These are phyloP conservation scores for Callospermophilus lateralis DNA, from an alignment of 2,113 vertebrate genomes.

Conservation along the genomic window DNA sequence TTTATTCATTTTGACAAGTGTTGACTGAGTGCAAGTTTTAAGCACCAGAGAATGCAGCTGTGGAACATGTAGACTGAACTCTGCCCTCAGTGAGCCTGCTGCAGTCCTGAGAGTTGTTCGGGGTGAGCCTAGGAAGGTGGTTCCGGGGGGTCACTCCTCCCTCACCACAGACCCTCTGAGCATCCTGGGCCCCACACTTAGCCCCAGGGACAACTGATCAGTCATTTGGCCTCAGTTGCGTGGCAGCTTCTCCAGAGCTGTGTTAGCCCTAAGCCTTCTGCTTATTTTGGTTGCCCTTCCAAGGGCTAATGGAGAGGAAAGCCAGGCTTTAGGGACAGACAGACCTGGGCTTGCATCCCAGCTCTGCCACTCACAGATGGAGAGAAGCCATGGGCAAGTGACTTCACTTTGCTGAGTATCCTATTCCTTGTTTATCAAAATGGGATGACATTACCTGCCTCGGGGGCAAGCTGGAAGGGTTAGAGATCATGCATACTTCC, in stretches of 20 bases:
- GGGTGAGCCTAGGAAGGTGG: not conserved
- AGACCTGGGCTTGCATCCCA: not conserved
- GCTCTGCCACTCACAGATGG: not conserved
- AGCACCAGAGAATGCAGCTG: not conserved
- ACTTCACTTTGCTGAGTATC: not conserved
- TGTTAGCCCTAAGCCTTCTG: not conserved
- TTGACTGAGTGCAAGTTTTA: not conserved
- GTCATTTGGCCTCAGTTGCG: not conserved
- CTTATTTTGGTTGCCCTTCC: not conserved
- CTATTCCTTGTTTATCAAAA: not conserved
- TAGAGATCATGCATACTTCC: not conserved
- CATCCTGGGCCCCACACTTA: not conserved
- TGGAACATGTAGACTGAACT: not conserved
- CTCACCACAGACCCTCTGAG: not conserved
- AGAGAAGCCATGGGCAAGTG: not conserved
- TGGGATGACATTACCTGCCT: not conserved
- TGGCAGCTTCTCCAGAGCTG: not conserved
- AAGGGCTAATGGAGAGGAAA: not conserved
- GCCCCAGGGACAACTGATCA: not conserved
- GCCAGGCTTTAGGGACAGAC: not conserved
- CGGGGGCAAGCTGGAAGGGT: not conserved
- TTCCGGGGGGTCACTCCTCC: not conserved
- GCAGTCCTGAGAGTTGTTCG: not conserved
- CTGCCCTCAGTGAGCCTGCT: not conserved
- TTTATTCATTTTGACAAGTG: constrained; percentile 24